phyloP scores from a whole-genome alignment of 2,113 vertebrate genomes.

The Chlorodrepanis virens region DNA sequence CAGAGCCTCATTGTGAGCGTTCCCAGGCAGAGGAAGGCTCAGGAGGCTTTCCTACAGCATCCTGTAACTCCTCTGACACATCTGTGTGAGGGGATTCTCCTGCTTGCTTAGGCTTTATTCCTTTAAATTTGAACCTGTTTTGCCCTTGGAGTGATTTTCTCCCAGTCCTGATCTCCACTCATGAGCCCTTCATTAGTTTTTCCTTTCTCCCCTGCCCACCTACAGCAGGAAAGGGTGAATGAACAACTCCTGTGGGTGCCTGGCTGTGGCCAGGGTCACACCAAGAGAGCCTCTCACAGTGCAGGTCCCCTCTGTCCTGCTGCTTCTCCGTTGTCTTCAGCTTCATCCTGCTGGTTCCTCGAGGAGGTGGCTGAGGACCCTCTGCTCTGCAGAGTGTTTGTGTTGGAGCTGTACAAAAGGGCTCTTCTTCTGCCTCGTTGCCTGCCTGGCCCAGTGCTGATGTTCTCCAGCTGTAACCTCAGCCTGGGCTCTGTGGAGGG shows the following conservation, averaged over 20 bases:
- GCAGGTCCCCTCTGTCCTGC: neutral
- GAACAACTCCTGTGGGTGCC: accelerated
- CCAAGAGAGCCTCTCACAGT: accelerated
- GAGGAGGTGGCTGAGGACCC: neutral
- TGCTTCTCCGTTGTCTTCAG: neutral
- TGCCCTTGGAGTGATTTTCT: neutral
- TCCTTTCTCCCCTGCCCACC: accelerated
- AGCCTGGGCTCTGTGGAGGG: neutral
- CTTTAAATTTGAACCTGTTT: neutral
- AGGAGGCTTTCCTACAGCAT: neutral
- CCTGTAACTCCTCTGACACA: neutral
- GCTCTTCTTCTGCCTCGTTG: accelerated
- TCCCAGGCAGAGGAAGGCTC: neutral
- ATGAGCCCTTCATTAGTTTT: neutral
- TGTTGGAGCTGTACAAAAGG: neutral
- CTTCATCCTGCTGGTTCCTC: neutral
- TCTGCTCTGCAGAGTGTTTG: neutral
- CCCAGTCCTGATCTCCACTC: neutral
- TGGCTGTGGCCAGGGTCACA: neutral
- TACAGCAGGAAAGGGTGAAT: neutral
- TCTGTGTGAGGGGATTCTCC: accelerated
- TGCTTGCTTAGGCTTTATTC: neutral
- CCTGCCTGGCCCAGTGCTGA: neutral
- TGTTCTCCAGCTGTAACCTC: neutral
- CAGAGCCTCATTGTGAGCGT: neutral